These are phyloP conservation scores for Chlorospingus semifuscus DNA, from an alignment of 2,797 vertebrate species.

Conservation along the genomic window DNA sequence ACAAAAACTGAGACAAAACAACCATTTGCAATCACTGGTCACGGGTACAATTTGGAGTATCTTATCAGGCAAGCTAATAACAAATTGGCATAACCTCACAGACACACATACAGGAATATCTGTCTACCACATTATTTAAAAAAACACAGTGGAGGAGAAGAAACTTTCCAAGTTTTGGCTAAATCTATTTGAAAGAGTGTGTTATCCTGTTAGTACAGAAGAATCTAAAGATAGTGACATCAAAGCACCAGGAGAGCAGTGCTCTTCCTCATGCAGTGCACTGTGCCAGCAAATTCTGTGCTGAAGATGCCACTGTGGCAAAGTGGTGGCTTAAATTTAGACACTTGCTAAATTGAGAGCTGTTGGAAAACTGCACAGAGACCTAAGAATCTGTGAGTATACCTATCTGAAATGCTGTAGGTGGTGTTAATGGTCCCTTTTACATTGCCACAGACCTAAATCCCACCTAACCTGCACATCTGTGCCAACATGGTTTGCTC, in stretches of 20 bases:
- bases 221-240: background rate
- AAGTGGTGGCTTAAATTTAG: background rate
- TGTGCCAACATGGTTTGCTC: background rate
- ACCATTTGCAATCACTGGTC: background rate
- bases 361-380: background rate
- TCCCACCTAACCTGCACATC: background rate
- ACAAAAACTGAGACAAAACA: constrained; percentile 15
- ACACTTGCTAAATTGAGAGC: background rate
- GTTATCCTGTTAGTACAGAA: background rate
- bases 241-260: background rate
- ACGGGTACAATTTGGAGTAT: background rate
- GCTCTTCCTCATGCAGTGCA: accelerated
- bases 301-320: background rate
- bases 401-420: background rate
- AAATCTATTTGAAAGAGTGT: background rate
- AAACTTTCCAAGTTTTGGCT: background rate
- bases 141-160: background rate
- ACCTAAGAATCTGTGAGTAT: background rate
- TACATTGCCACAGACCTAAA: background rate
- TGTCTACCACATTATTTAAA: background rate
- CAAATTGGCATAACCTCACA: background rate
- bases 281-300: background rate
- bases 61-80: background rate
- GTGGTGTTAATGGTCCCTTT: background rate
- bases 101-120: background rate